A percentile compares a stretch with the other conserved stretches of the same genome.
Conservation (phyloP, 2,888 invertebrate species). For the Mesopsocus fuscifrons region DNA sequence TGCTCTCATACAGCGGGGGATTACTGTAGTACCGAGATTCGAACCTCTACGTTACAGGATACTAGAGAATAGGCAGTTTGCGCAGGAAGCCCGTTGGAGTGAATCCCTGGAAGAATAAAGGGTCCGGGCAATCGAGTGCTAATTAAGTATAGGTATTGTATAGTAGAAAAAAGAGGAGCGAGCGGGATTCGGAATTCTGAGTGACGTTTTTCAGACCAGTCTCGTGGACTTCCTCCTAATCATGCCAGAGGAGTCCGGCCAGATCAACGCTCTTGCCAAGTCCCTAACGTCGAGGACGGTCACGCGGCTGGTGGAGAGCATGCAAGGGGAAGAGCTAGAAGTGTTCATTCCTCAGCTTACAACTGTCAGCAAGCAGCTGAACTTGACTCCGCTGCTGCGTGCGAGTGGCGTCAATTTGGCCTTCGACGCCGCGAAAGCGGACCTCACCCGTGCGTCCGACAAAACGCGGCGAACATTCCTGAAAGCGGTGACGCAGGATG, state of each 20-base stretch:
- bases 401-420: constrained; percentile 18
- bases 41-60: too few relatives aligned
- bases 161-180: too few relatives aligned
- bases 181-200: too few relatives aligned
- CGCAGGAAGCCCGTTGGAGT: too few relatives aligned
- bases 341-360: constrained; percentile 21
- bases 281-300: constrained; percentile 16
- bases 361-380: constrained; percentile 18
- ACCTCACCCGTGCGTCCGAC: constrained; percentile 11
- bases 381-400: constrained; percentile 19
- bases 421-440: constrained; percentile 15
- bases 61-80: too few relatives aligned
- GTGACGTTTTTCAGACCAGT: constrained; percentile 18
- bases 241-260: constrained; percentile 19
- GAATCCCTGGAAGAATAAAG: too few relatives aligned
- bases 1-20: not conserved
- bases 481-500: constrained; percentile 20
- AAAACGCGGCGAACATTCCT: constrained; percentile 15
- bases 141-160: too few relatives aligned
- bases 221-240: constrained; percentile 19
- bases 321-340: constrained; percentile 18
- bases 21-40: too few relatives aligned
- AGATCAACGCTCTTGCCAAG: constrained; percentile 17
- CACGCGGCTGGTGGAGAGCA: constrained; percentile 16
- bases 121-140: too few relatives aligned